Evolutionary conservation across 2,797 vertebrate genomes (phyloP), one percentile per base, ranked within the genome.

Genomic region (Lutjanus campechanus): DNA sequence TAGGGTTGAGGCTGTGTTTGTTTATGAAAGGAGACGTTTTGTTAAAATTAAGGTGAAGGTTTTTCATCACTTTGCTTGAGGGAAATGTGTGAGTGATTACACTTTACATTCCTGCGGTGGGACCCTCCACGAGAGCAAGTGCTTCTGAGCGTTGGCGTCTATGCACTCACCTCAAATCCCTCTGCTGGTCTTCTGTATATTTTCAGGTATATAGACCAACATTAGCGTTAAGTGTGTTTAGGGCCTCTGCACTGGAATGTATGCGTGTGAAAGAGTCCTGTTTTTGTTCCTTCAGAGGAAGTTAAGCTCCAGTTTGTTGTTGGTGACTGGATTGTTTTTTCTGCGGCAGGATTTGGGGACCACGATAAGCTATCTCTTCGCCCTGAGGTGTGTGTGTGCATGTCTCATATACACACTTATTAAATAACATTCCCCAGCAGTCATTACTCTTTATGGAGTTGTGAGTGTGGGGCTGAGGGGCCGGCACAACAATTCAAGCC

Each of bases 81-180:
- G 62, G 76, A 87, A 92, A 92, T 63, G 87, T 93, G 91, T 69
- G 78, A 83, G 74, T 87, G 79, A 92, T 93, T 93, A 91, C 79
- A 82, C 72, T 81, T 83, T 82, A 67, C 86, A 91, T 94, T 93
- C 88, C 83, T 94, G 90, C 7, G 89, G 93, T 13, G 25, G 80
- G 85, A 88, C 88, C 84, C 77, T 88, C 83, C 85, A 70, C 1
- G 59, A 74, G 76, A 83, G 78, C 85, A 85, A 91, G 91, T 77
- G 86, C 85, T 77, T 64, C 79, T 63, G 63, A 58, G 76, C 41
- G 66, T 43, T 62, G 59, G 36, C 12, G 49, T 66, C 41, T 40
- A n/a, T 7, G 47, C 41, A 2, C 55, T 64, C 69, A 71, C 56
- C 73, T 68, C 5, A 51, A 79, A 66, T 50, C 79, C 84, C n/a